phyloP scores from a whole-genome alignment of 2,797 vertebrate genomes.

The Percopsis omiscomaycus region DNA sequence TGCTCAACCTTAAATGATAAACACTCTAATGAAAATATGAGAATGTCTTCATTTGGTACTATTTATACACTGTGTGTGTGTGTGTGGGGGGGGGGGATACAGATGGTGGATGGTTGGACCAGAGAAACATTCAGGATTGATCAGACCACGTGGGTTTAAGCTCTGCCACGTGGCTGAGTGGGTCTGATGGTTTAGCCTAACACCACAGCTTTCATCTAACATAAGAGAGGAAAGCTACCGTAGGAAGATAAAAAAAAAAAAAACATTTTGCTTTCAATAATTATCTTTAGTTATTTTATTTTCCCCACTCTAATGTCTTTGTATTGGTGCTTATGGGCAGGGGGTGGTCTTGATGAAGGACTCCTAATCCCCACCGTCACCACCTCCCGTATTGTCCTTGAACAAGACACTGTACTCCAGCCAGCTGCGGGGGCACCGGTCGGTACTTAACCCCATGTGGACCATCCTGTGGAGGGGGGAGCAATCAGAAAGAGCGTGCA shows the following conservation, averaged over 20 bases:
- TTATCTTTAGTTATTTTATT: constrained; percentile 7
- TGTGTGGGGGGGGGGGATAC: constrained; percentile 7
- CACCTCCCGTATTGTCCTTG: no score
- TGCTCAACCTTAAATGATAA: constrained; percentile 14
- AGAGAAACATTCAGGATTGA: constrained; percentile 33
- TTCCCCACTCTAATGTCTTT: no score
- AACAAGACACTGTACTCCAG: no score
- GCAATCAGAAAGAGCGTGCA: no score
- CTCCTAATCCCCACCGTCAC: no score
- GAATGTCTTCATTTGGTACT: neutral
- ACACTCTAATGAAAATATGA: constrained; percentile 2
- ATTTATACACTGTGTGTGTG: neutral
- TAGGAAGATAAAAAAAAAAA: neutral
- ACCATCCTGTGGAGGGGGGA: no score
- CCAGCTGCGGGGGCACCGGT: no score
- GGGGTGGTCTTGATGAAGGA: no score
- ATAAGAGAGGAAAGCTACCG: constrained; percentile 7
- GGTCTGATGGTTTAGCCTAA: constrained; percentile 4
- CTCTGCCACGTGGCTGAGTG: constrained; percentile 32
- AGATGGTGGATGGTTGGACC: constrained; percentile 5
- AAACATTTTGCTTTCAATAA: constrained; percentile 36
- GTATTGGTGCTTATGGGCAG: no score
- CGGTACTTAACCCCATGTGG: no score
- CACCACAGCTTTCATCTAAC: no score
- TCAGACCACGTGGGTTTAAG: constrained; percentile 26